Evolutionary conservation across 2,888 invertebrate genomes (phyloP), one percentile per base, ranked within the genome.

Genomic region (Cacoxenus indagator): DNA sequence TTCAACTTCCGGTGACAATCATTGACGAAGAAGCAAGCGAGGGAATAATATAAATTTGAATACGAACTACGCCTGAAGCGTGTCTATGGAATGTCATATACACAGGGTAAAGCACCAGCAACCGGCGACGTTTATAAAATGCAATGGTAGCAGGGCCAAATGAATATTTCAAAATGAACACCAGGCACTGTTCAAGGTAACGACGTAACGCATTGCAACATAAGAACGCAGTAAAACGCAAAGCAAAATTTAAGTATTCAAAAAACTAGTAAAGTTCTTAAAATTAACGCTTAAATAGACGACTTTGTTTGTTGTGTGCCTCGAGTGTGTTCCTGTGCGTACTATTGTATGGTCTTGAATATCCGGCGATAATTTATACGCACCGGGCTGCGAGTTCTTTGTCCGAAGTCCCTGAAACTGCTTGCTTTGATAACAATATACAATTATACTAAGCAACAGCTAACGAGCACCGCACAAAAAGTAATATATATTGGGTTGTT

Each of bases 1-100:
- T 84, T 82, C 81, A 79, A 87, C 87, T 86, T 87, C 87, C 87
- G 87, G 85, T 83, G 79, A 84, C 81, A 77, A 78, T 27, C 14
- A 9, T 48, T 27, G 2, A 14, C 27, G 55, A 27, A 24, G 51
- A 19, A 6, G 2, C 17, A 19, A 64, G 64, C 26, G n/a, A n/a
- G n/a, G n/a, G n/a, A n/a, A n/a, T n/a, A n/a, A n/a, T n/a, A 27
- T 17, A 64, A 51, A 65, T 65, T 65, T 65, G 65, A 65, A 65
- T 65, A 65, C 65, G 64, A 17, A 61, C 37, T 43, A 61, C 43
- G 24, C 37, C 37, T 5, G 37, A 1, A 37, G 37, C 37, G 8
- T 37, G 37, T 37, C 37, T 37, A 37, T 14, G 37, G 8, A 4
- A 37, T 14, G 37, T n/a, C n/a, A n/a, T n/a, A n/a, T n/a, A n/a